These are phyloP conservation scores for Dipus sagitta DNA, from an alignment of 2,797 vertebrate genomes.

Conservation along the genomic window DNA sequence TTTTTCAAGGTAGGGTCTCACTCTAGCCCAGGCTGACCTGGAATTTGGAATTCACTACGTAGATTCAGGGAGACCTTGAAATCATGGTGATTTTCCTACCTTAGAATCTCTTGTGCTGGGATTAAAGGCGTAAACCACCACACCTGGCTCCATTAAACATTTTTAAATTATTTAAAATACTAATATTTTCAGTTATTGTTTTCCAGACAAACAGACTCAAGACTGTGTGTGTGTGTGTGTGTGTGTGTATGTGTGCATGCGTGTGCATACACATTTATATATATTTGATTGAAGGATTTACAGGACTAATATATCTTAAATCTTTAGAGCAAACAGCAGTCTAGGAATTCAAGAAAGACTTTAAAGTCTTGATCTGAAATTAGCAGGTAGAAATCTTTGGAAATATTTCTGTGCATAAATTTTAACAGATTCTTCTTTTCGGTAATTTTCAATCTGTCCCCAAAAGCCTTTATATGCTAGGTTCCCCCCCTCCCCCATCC, in stretches of 20 bases:
- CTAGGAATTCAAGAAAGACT: background rate
- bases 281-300: background rate
- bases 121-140: too few species aligned
- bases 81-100: too few species aligned
- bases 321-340: background rate
- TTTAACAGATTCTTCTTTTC: slow-evolving; percentile 1
- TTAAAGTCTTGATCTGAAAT: background rate
- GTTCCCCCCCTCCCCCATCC: background rate
- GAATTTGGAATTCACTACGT: too few species aligned
- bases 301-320: background rate
- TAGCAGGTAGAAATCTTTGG: background rate
- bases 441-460: background rate
- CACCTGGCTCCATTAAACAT: background rate
- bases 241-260: background rate
- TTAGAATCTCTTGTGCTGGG: too few species aligned
- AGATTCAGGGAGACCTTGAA: too few species aligned
- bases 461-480: background rate
- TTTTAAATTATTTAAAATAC: slow-evolving; percentile 39
- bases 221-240: background rate
- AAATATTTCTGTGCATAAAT: background rate
- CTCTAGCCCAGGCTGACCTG: too few species aligned
- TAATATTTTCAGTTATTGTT: background rate
- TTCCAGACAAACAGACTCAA: slow-evolving; percentile 7
- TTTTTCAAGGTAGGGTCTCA: too few species aligned
- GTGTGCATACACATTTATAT: background rate